These are phyloP conservation scores for Adoxophyes honmai DNA, from an alignment of 1,140 invertebrate species.

Conservation along the genomic window DNA sequence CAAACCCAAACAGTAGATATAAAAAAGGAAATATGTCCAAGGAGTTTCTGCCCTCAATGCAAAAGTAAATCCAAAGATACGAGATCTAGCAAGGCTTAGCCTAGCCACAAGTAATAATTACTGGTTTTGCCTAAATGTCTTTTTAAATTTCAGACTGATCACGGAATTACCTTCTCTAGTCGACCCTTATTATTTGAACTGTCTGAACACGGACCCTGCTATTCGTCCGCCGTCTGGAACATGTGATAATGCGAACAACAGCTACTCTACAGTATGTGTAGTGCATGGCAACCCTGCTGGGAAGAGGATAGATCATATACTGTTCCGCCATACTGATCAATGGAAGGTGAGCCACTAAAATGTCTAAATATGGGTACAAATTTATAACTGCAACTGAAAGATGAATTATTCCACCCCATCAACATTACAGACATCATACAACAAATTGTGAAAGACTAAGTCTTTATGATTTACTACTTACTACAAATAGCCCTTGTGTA, in stretches of 20 bases:
- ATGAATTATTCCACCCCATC: background rate
- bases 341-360: slow-evolving; percentile 63
- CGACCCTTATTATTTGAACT: slow-evolving; percentile 67
- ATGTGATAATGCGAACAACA: slow-evolving; percentile 89
- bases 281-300: slow-evolving; percentile 82
- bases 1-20: too few species aligned
- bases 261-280: slow-evolving; percentile 82
- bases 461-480: background rate
- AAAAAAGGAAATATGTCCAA: too few species aligned
- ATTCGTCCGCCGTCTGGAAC: slow-evolving; percentile 78
- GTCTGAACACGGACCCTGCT: slow-evolving; percentile 25
- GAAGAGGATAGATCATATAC: slow-evolving; percentile 94
- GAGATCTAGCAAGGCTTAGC: too few species aligned
- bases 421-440: too few species aligned
- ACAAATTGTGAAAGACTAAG: too few species aligned
- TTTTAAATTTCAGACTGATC: slow-evolving; percentile 78
- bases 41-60: too few species aligned
- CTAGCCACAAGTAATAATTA: too few species aligned
- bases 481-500: too few species aligned
- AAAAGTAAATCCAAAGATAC: too few species aligned
- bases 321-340: slow-evolving; percentile 81
- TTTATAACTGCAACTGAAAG: background rate
- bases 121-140: too few species aligned
- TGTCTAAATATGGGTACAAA: background rate
- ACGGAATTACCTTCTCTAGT: slow-evolving; percentile 72